Evolutionary conservation across 2,888 invertebrate genomes (phyloP).

Genomic region (Pseudococcus longispinus): DNA sequence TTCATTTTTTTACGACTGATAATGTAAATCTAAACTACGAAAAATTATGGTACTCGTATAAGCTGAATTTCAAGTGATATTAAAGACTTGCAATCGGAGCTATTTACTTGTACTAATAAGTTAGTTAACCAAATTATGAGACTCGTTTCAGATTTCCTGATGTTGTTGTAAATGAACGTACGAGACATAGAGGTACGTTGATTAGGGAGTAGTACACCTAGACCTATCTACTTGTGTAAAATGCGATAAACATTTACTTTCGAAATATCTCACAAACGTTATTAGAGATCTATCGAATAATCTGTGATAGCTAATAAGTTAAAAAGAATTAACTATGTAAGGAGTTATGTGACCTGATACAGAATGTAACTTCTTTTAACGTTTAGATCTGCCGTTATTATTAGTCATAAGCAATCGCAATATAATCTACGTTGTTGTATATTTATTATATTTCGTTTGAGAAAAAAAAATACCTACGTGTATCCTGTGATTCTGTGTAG

Average conservation of each 20-base stretch:
- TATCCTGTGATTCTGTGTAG: slow-evolving; percentile 7
- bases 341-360: background rate
- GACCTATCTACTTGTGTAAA: background rate
- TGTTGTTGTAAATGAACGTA: background rate
- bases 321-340: background rate
- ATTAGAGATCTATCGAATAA: slow-evolving; percentile 39
- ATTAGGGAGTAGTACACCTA: background rate
- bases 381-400: slow-evolving; percentile 30
- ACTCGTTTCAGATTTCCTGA: background rate
- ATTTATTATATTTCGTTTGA: background rate
- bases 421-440: background rate
- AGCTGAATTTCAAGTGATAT: slow-evolving; percentile 7
- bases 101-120: background rate
- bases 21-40: background rate
- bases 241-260: background rate
- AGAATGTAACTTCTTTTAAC: background rate
- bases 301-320: slow-evolving; percentile 28
- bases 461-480: background rate
- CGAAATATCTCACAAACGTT: background rate
- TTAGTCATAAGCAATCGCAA: slow-evolving; percentile 9
- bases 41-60: background rate
- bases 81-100: background rate
- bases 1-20: slow-evolving; percentile 28
- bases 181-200: too few relatives aligned
- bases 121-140: slow-evolving; percentile 9